Base-by-base conservation (phyloP, 2,113 vertebrate genomes). In the Pterophyllum scalare region DNA sequence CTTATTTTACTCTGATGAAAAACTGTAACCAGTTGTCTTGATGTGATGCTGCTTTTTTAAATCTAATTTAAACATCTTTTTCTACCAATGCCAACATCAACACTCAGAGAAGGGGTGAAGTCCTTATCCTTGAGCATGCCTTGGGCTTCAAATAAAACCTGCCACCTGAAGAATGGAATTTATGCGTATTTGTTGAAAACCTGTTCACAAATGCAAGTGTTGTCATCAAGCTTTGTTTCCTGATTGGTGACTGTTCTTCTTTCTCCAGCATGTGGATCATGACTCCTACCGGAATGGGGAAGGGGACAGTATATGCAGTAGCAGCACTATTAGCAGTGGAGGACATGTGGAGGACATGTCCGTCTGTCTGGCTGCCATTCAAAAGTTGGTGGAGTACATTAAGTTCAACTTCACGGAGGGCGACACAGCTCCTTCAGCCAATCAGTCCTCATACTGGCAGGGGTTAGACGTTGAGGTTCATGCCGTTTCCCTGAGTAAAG, bases 341-440 rank as follows among this genome's bases (percentile, higher is more conserved):
- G 49, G 61, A 19, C 33, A 40, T 40, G 83, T 85, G 78, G 94
- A 95, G 81, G 94, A 96, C 14, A 90, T 95, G 88, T 79, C 94
- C 33, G 91, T 96, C 8, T 98, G 97, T 92, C 96, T 96, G 84
- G 96, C 97, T 0, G 98, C 98, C 1, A 95, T 98, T 89, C 96
- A 96, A 86, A 99, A 99, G 88, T 94, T 99, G 81, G 96, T 96
- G 3, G 98, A 98, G 75, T 99, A 99, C 92, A 99, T 99, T 85
- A 96, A 97, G 82, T 94, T 99, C 77, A 99, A 98, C 95, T 98
- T 99, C 70, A 89, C 95, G 0, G 96, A 98, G 90, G 95, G 94
- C 0, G 97, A 97, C 12, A 76, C 88, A 88, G 78, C 15, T 77
- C 86, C 0, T 22, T 80, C 4, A 11, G 15, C 11, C n/a, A 89